Conservation (phyloP, 2,888 invertebrate genomes). For the Thymelicus lineola region DNA sequence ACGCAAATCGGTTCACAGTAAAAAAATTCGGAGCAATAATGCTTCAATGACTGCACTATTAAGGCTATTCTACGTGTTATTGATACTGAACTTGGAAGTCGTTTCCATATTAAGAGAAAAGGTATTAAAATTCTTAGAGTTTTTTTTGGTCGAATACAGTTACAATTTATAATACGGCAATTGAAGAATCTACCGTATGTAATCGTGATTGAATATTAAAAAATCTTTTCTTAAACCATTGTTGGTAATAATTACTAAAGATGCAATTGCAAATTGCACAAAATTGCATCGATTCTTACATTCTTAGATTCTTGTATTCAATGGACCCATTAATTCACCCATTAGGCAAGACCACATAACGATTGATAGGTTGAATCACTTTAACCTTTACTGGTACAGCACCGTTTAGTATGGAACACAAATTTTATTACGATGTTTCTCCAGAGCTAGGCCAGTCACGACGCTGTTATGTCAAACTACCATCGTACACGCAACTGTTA, state of each 20-base stretch:
- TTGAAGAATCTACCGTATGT: too few species aligned
- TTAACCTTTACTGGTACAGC: conserved; percentile 27
- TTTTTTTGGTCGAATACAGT: too few species aligned
- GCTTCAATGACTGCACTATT: too few species aligned
- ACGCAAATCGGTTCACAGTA: too few species aligned
- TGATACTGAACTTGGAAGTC: conserved; percentile 1
- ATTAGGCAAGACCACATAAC: conserved; percentile 26
- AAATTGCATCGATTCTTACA: too few species aligned
- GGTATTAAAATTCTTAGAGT: neutral
- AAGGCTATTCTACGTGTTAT: conserved; percentile 9
- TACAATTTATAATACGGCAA: too few species aligned
- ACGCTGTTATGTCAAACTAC: conserved; percentile 63
- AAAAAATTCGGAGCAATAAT: too few species aligned
- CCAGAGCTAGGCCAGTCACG: conserved; percentile 70
- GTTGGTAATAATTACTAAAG: neutral
- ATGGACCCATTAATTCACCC: conserved; percentile 18
- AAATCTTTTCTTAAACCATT: too few species aligned
- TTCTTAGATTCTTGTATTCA: conserved; percentile 27
- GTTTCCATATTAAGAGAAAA: neutral
- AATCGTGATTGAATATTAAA: neutral
- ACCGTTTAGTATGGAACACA: conserved; percentile 34
- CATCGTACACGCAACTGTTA: conserved; percentile 68
- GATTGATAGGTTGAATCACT: conserved; percentile 37
- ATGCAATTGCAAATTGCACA: neutral
- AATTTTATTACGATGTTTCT: conserved; percentile 67